Percentiles rank a stretch among this genome's conserved stretches.
These are phyloP conservation scores for Ophiothrix spiculata DNA, from an alignment of 35 echinoderm and acorn worm species.

Conservation along the genomic window DNA sequence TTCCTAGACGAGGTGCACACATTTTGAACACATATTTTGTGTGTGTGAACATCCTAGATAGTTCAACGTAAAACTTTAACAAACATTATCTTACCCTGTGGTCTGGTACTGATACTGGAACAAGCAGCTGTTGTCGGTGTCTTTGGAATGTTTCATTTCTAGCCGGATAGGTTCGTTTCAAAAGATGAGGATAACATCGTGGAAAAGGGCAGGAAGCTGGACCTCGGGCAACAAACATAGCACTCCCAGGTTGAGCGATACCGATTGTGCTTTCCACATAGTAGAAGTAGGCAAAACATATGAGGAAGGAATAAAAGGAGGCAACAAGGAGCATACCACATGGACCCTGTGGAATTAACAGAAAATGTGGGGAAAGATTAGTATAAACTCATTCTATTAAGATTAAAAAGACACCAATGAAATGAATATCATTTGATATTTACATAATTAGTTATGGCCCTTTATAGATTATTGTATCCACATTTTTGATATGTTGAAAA, in stretches of 20 bases:
- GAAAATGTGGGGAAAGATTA: too few relatives aligned
- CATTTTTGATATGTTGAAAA: too few relatives aligned
- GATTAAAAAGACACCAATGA: too few relatives aligned
- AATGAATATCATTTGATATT: too few relatives aligned
- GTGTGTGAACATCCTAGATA: too few relatives aligned
- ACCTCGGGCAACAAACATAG: conserved; percentile 31
- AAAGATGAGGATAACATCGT: conserved; percentile 39
- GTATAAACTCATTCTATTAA: too few relatives aligned
- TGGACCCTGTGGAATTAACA: too few relatives aligned
- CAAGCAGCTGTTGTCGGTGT: conserved; percentile 42
- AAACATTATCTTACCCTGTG: conserved; percentile 68
- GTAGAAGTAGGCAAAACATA: conserved; percentile 40
- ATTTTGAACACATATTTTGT: too few relatives aligned
- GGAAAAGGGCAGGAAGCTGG: conserved; percentile 40
- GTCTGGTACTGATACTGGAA: conserved; percentile 56
- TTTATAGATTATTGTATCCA: too few relatives aligned
- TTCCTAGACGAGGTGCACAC: too few relatives aligned
- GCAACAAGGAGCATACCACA: conserved; percentile 58
- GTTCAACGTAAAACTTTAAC: too few relatives aligned
- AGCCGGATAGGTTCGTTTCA: conserved; percentile 9
- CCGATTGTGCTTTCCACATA: conserved; percentile 26
- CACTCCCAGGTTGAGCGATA: conserved; percentile 34
- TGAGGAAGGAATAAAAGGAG: conserved; percentile 55
- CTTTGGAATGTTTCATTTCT: conserved; percentile 52
- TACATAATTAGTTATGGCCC: too few relatives aligned